Base-by-base conservation (phyloP, 1,140 invertebrate species). In the Drosophila prosaltans region DNA sequence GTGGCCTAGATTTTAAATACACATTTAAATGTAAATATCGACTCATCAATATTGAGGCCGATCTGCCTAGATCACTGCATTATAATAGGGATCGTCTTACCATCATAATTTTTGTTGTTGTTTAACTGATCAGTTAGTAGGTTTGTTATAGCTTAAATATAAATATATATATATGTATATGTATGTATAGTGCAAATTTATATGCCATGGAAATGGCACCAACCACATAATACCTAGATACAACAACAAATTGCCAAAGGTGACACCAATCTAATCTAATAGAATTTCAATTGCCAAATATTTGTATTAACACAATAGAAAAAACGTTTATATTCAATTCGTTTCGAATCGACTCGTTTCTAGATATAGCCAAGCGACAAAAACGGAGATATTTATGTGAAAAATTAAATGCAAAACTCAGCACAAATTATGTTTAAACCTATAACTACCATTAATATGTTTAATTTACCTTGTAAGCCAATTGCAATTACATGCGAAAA, bases 131-230 rank as follows among this genome's bases (percentile, higher is more conserved):
- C 69, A 66, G 61, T 72, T 45, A 36, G 63, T 59, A 66, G 66
- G 55, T 62, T 76, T 78, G 75, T 78, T 78, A 78, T 78, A 78
- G 75, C 68, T 72, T 67, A 74, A 76, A 76, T 76, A 76, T 69
- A 77, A 60, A 76, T 69, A 16, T 39, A 39, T 51, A 51, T 54
- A 54, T 59, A 64, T 62, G 43, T 41, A 54, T 59, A 64, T 68
- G 55, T 74, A 58, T 54, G 72, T 61, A 71, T 65, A 74, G 72
- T 74, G 72, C 72, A 74, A 74, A 74, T 65, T 71, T 69, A 74
- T 74, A 54, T 65, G 59, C 68, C 68, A 57, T 57, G 59, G 26
- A 40, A 32, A 58, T 40, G 48, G 54, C 60, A 64, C 51, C 58
- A 10, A 70, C 32, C 32, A 64, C 61, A 41, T 45, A 62, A 30